Conservation (phyloP, 2,888 invertebrate species). For the Nemapogon koenigi region DNA sequence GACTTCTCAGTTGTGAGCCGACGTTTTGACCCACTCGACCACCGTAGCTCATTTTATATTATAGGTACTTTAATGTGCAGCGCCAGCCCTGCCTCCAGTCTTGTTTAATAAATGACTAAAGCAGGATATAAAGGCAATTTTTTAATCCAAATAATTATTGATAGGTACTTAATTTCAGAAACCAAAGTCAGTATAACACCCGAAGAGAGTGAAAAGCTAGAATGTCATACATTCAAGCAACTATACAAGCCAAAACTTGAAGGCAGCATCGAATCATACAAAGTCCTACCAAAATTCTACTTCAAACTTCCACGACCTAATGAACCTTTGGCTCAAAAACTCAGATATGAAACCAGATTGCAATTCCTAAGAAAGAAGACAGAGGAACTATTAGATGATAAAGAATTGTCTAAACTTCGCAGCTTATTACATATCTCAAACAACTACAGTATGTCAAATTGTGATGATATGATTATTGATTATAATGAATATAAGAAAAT, state of each 20-base stretch:
- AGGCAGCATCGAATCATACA: constrained; percentile 55
- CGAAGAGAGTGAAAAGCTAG: constrained; percentile 50
- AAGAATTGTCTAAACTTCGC: constrained; percentile 88
- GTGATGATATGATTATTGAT: constrained; percentile 83
- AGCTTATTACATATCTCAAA: constrained; percentile 82
- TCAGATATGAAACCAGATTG: constrained; percentile 88
- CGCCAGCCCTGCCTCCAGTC: no score
- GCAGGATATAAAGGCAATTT: not conserved
- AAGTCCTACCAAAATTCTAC: constrained; percentile 77
- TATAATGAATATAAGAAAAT: constrained; percentile 87
- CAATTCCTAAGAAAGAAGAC: constrained; percentile 87
- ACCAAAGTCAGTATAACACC: constrained; percentile 42
- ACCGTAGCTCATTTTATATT: no score
- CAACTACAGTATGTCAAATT: constrained; percentile 65
- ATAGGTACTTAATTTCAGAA: constrained; percentile 23
- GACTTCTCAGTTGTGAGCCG: no score
- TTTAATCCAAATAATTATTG: not conserved
- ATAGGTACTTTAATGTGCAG: no score
- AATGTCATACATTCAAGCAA: constrained; percentile 62
- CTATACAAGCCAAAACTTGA: constrained; percentile 59
- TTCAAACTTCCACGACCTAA: constrained; percentile 78
- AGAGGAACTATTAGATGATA: constrained; percentile 83
- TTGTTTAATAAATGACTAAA: no score
- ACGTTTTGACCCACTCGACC: no score
- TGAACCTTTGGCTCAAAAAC: constrained; percentile 78